Conservation (phyloP, 1,140 invertebrate genomes). For the Hesperophylax magnus region DNA sequence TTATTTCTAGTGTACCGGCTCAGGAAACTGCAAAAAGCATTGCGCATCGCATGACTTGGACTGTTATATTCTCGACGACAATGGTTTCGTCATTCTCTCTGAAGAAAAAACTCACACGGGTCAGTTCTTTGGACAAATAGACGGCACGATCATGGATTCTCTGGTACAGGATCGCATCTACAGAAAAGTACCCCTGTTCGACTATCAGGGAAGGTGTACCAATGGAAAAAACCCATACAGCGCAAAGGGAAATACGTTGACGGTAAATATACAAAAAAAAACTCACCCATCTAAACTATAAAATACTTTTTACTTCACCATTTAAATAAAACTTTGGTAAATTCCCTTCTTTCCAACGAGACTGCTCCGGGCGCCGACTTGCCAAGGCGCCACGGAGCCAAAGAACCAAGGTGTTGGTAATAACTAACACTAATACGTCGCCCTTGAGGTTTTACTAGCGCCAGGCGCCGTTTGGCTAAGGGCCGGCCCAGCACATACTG, state of each 20-base stretch:
- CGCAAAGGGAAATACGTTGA: constrained; percentile 70
- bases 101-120: constrained; percentile 88
- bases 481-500: too few relatives aligned
- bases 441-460: too few relatives aligned
- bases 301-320: too few relatives aligned
- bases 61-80: constrained; percentile 94
- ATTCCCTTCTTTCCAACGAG: too few relatives aligned
- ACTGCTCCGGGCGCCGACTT: too few relatives aligned
- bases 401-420: too few relatives aligned
- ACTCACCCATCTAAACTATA: too few relatives aligned
- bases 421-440: too few relatives aligned
- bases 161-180: constrained; percentile 92
- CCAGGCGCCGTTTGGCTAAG: too few relatives aligned
- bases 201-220: constrained; percentile 90
- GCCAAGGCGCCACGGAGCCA: too few relatives aligned
- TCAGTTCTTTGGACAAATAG: constrained; percentile 92
- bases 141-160: constrained; percentile 95
- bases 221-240: constrained; percentile 82
- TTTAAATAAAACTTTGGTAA: too few relatives aligned
- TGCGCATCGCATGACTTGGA: constrained; percentile 89
- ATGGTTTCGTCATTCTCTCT: constrained; percentile 93
- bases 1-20: constrained; percentile 77
- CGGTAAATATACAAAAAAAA: constrained; percentile 59
- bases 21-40: constrained; percentile 81
- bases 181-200: constrained; percentile 86